Evolutionary conservation across 2,113 vertebrate species (phyloP).

Genomic region (Xenopus tropicalis): DNA sequence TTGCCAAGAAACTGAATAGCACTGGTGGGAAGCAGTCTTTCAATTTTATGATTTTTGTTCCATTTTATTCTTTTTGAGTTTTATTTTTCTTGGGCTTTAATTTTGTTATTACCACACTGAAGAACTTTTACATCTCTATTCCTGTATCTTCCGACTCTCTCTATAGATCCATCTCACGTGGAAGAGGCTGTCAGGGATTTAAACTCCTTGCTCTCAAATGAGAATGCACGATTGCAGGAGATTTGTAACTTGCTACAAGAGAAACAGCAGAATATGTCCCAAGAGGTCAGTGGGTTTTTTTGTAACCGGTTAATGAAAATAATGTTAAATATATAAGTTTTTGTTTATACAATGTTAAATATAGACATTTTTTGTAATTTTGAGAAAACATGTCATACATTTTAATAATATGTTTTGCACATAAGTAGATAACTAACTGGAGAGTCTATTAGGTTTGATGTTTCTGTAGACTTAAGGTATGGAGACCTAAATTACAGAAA

Average conservation of each 20-base stretch:
- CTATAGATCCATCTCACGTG: constrained; percentile 71
- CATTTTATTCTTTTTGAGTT: neutral
- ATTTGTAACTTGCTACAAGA: constrained; percentile 85
- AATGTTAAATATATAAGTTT: too few species aligned
- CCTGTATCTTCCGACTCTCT: neutral
- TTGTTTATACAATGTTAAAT: too few species aligned
- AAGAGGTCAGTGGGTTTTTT: constrained; percentile 67
- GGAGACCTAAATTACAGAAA: too few species aligned
- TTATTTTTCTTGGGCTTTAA: too few species aligned
- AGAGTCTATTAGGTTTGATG: too few species aligned
- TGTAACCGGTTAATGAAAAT: neutral
- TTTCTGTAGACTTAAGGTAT: too few species aligned
- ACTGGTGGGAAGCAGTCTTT: constrained; percentile 57
- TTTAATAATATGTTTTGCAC: too few species aligned
- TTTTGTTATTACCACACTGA: too few species aligned
- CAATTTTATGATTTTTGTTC: neutral
- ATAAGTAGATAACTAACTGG: too few species aligned
- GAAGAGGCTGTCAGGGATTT: constrained; percentile 78
- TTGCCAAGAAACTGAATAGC: constrained; percentile 66
- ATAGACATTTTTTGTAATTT: too few species aligned
- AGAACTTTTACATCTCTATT: neutral
- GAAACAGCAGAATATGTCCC: constrained; percentile 87
- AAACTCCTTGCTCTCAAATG: constrained; percentile 74
- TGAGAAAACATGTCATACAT: neutral
- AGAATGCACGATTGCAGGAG: constrained; percentile 82